phyloP scores from a whole-genome alignment of 2,797 vertebrate species.

The Poeciliopsis infans region DNA sequence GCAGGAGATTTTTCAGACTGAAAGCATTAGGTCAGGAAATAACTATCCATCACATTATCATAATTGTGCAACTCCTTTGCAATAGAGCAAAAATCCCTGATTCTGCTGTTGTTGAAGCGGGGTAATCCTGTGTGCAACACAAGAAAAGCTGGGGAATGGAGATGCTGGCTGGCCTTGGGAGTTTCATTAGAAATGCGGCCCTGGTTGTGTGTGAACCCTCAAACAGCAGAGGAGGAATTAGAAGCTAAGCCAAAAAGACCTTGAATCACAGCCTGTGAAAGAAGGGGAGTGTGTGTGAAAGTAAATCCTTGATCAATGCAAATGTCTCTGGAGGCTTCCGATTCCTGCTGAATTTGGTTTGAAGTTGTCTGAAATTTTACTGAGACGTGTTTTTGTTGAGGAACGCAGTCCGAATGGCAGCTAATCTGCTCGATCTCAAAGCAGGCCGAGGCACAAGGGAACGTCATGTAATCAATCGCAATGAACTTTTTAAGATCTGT shows the following conservation, averaged over 20 bases:
- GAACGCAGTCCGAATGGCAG: slow-evolving; percentile 58
- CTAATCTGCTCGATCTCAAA: slow-evolving; percentile 68
- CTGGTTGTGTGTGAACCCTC: slow-evolving; percentile 74
- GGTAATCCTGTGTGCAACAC: slow-evolving; percentile 66
- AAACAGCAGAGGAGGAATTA: slow-evolving; percentile 79
- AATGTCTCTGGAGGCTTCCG: slow-evolving; percentile 68
- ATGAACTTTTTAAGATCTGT: slow-evolving; percentile 72
- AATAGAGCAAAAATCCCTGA: slow-evolving; percentile 33
- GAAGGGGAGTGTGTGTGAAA: slow-evolving; percentile 75
- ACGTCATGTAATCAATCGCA: slow-evolving; percentile 65
- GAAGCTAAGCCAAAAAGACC: slow-evolving; percentile 80
- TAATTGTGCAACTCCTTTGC: slow-evolving; percentile 38
- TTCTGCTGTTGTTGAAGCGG: slow-evolving; percentile 55
- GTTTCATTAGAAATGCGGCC: slow-evolving; percentile 76
- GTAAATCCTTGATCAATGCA: slow-evolving; percentile 82
- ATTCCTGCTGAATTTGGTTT: slow-evolving; percentile 72
- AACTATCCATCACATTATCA: slow-evolving; percentile 33
- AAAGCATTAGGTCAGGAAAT: slow-evolving; percentile 52
- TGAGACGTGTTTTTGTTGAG: slow-evolving; percentile 74
- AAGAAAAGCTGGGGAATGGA: slow-evolving; percentile 60
- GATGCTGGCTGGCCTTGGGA: slow-evolving; percentile 67
- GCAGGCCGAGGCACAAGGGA: slow-evolving; percentile 69
- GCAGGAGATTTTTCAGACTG: slow-evolving; percentile 58
- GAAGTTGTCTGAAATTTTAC: slow-evolving; percentile 77
- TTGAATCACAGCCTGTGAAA: slow-evolving; percentile 80